Evolutionary conservation across 2,113 vertebrate genomes (phyloP).

Genomic region (Labrus mixtus): DNA sequence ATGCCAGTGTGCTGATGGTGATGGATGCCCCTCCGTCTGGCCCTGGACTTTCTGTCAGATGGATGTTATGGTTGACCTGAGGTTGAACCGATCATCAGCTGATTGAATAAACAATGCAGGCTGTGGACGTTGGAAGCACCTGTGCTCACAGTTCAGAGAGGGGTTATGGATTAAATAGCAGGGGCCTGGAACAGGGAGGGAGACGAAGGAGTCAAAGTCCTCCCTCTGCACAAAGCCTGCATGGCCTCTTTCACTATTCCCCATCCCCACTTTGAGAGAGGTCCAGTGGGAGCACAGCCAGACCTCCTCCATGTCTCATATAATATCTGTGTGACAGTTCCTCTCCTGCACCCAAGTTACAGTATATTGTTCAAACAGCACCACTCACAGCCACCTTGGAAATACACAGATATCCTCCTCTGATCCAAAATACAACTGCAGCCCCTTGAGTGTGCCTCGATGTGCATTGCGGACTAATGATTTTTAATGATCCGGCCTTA

Average conservation of each 20-base stretch:
- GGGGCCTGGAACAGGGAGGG: slow-evolving; percentile 41
- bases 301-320: slow-evolving; percentile 43
- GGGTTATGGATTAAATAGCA: slow-evolving; percentile 68
- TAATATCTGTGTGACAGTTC: slow-evolving; percentile 44
- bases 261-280: slow-evolving; percentile 52
- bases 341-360: slow-evolving; percentile 9
- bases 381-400: slow-evolving; percentile 31
- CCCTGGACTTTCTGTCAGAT: slow-evolving; percentile 38
- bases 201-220: slow-evolving; percentile 55
- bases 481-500: slow-evolving; percentile 77
- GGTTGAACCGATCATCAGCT: slow-evolving; percentile 69
- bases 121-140: slow-evolving; percentile 58
- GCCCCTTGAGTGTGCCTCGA: slow-evolving; percentile 59
- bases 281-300: slow-evolving; percentile 57
- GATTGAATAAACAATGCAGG: slow-evolving; percentile 67
- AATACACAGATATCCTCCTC: slow-evolving; percentile 29
- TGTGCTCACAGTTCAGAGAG: slow-evolving; percentile 60
- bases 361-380: slow-evolving; percentile 22
- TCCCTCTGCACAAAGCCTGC: slow-evolving; percentile 43
- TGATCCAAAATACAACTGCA: slow-evolving; percentile 18
- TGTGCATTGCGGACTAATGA: slow-evolving; percentile 63
- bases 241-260: slow-evolving; percentile 46
- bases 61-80: slow-evolving; percentile 53
- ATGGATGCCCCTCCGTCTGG: slow-evolving; percentile 38
- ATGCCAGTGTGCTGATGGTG: neutral